Conservation (phyloP, 2,797 vertebrate genomes). For the Oophaga sylvatica region DNA sequence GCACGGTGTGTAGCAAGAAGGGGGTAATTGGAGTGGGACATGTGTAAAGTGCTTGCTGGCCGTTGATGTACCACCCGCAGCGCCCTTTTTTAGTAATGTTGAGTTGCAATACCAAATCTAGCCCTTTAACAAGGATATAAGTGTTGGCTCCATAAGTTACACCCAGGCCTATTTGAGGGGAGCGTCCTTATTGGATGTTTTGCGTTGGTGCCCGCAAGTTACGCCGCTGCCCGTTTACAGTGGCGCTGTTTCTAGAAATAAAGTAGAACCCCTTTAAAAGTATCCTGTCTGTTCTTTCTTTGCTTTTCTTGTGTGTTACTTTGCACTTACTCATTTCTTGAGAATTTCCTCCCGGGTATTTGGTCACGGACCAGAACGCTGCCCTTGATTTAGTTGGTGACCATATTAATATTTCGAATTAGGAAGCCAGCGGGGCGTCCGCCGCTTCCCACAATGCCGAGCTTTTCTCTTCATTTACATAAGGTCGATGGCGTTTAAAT, state of each 20-base stretch:
- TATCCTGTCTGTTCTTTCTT: background rate
- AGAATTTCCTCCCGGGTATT: background rate
- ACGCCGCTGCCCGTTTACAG: background rate
- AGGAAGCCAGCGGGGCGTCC: slow-evolving; percentile 39
- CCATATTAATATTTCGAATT: slow-evolving; percentile 53
- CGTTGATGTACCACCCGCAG: too few relatives aligned
- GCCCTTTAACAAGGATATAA: too few relatives aligned
- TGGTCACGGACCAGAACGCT: background rate
- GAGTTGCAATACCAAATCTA: too few relatives aligned
- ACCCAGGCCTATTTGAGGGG: too few relatives aligned
- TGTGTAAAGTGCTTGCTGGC: too few relatives aligned
- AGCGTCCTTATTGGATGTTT: too few relatives aligned
- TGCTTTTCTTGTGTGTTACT: background rate
- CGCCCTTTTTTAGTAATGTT: too few relatives aligned
- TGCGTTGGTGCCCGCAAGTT: too few relatives aligned
- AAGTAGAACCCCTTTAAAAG: background rate
- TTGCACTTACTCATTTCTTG: background rate
- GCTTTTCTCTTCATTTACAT: slow-evolving; percentile 26
- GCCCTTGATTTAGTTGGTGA: slow-evolving; percentile 11
- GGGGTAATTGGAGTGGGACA: too few relatives aligned
- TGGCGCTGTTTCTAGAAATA: background rate
- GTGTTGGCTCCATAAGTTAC: too few relatives aligned
- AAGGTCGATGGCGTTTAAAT: slow-evolving; percentile 49
- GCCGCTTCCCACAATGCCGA: slow-evolving; percentile 25
- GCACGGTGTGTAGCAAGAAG: too few relatives aligned